These are phyloP conservation scores for Mastomys coucha DNA, from an alignment of 2,113 vertebrate species.

Conservation along the genomic window DNA sequence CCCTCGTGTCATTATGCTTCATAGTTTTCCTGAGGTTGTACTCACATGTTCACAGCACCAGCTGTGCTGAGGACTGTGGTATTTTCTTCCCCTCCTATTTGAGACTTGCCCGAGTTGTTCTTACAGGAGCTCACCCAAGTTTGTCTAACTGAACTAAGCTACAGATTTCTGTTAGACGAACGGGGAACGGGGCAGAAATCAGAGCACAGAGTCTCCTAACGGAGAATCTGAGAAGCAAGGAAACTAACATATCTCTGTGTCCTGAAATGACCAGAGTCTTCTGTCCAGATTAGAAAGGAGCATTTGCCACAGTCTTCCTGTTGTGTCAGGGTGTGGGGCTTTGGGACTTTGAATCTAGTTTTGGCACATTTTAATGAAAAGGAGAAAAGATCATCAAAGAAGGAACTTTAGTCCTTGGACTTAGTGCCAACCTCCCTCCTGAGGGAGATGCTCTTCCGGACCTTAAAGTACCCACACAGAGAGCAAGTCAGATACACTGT, in stretches of 20 bases:
- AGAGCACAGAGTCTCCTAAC: slow-evolving; percentile 21
- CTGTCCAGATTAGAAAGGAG: neutral
- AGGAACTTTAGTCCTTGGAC: slow-evolving; percentile 30
- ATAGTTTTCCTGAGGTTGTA: neutral
- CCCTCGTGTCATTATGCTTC: neutral
- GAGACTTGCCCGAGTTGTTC: slow-evolving; percentile 5
- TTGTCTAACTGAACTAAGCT: slow-evolving; percentile 60
- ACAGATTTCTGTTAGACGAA: slow-evolving; percentile 44
- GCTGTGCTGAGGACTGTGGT: neutral
- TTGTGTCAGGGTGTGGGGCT: neutral
- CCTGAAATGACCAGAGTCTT: slow-evolving; percentile 55
- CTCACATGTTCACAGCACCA: neutral
- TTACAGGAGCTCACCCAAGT: slow-evolving; percentile 46
- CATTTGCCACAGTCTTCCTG: slow-evolving; percentile 4
- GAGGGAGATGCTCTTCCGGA: slow-evolving; percentile 53
- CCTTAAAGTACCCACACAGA: neutral
- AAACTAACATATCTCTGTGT: slow-evolving; percentile 22
- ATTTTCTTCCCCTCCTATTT: slow-evolving; percentile 8
- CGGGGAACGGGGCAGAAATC: slow-evolving; percentile 12
- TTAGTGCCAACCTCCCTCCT: slow-evolving; percentile 3
- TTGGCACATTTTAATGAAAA: slow-evolving; percentile 72
- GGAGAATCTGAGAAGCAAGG: slow-evolving; percentile 22
- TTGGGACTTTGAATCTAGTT: slow-evolving; percentile 41
- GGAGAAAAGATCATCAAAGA: slow-evolving; percentile 35
- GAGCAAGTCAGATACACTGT: neutral